A percentile compares a stretch with the other conserved stretches of the same genome.
Evolutionary conservation across 2,797 vertebrate genomes (phyloP).

Genomic region (Arnoldichthys spilopterus): DNA sequence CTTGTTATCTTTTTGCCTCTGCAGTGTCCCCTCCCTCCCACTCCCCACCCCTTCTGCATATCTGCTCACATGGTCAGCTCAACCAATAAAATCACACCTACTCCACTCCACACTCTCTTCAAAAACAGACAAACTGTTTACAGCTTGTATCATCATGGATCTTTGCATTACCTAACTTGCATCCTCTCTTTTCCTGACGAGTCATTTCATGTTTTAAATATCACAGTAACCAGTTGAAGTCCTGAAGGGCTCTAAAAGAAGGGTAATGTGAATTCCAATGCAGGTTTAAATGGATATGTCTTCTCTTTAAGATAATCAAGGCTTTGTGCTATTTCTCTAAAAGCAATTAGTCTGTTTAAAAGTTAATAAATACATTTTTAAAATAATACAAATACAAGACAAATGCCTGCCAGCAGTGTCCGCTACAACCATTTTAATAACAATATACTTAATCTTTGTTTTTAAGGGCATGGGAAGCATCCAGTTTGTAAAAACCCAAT

Average conservation of each 20-base stretch:
- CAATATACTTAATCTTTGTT: no score
- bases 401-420: no score
- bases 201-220: not conserved
- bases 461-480: no score
- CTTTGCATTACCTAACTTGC: not conserved
- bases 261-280: not conserved
- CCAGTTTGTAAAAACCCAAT: no score
- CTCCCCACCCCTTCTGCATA: conserved; percentile 48
- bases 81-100: conserved; percentile 49
- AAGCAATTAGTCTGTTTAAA: not conserved
- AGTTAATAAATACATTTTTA: not conserved
- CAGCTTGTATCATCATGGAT: not conserved
- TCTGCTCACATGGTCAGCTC: conserved; percentile 57
- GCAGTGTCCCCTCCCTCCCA: conserved; percentile 59
- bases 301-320: no score
- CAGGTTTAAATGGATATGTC: not conserved
- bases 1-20: conserved; percentile 59
- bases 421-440: no score
- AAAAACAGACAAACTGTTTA: conserved; percentile 47
- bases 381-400: no score
- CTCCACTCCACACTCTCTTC: conserved; percentile 44
- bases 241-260: not conserved
- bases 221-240: not conserved
- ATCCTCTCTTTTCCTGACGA: not conserved
- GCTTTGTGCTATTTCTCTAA: not conserved